These are phyloP conservation scores for Drosophila ogumai DNA, from an alignment of 1,140 invertebrate species.

Conservation along the genomic window DNA sequence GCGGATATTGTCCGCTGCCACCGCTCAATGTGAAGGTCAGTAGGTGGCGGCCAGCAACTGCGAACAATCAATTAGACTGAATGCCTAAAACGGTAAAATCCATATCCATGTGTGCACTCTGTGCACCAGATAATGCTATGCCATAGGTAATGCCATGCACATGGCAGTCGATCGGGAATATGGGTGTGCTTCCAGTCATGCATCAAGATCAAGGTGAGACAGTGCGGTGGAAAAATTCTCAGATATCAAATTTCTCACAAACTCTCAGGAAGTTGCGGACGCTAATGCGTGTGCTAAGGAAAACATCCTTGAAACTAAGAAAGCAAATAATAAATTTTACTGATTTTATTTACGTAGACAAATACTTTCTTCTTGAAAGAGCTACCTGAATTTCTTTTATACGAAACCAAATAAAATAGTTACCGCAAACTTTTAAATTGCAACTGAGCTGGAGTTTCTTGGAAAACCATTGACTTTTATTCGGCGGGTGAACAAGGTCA, in stretches of 20 bases:
- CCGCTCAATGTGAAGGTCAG: slow-evolving; percentile 81
- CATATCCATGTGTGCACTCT: slow-evolving; percentile 52
- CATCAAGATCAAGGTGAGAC: slow-evolving; percentile 55
- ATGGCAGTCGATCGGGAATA: slow-evolving; percentile 39
- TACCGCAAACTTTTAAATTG: background rate
- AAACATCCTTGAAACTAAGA: background rate
- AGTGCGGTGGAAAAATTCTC: background rate
- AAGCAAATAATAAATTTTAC: background rate
- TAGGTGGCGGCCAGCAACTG: slow-evolving; percentile 76
- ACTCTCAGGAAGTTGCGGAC: slow-evolving; percentile 4
- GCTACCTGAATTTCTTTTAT: too few relatives aligned
- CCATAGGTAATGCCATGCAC: slow-evolving; percentile 42
- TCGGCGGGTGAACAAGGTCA: slow-evolving; percentile 3
- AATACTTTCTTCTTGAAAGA: background rate
- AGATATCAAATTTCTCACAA: slow-evolving; percentile 6
- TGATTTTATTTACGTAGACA: background rate
- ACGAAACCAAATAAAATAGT: background rate
- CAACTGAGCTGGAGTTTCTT: background rate
- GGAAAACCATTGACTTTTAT: slow-evolving; percentile 5
- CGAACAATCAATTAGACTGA: slow-evolving; percentile 78
- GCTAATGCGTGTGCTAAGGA: background rate
- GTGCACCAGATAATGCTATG: slow-evolving; percentile 44
- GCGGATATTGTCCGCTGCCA: slow-evolving; percentile 67
- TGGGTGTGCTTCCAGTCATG: slow-evolving; percentile 47
- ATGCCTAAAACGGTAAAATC: slow-evolving; percentile 75